phyloP scores from a whole-genome alignment of 2,888 invertebrate genomes.

The Pseudeuparius sepicola region DNA sequence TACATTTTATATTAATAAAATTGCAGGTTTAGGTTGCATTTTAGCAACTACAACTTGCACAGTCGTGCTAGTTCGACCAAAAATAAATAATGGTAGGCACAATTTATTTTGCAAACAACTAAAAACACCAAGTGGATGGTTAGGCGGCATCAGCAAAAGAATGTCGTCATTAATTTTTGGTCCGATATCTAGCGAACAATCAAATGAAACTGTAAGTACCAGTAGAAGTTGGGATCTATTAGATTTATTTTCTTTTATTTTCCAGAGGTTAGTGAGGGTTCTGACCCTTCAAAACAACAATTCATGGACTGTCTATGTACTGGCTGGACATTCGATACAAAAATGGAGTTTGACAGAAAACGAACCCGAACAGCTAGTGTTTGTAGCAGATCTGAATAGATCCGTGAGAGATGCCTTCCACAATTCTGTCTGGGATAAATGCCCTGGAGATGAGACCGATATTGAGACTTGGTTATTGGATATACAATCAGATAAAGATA shows the following conservation, averaged over 20 bases:
- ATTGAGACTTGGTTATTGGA: constrained; percentile 67
- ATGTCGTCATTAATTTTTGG: constrained; percentile 78
- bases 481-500: constrained; percentile 57
- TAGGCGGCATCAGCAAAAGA: constrained; percentile 76
- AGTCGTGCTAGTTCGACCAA: constrained; percentile 60
- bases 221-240: no score
- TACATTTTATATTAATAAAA: no score
- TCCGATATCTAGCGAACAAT: constrained; percentile 50
- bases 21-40: constrained; percentile 61
- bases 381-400: constrained; percentile 64
- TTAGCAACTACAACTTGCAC: constrained; percentile 89
- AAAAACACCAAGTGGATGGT: constrained; percentile 68
- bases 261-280: constrained; percentile 57
- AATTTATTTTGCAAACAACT: constrained; percentile 57
- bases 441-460: constrained; percentile 47
- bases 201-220: constrained; percentile 49
- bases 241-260: no score
- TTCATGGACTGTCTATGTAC: constrained; percentile 54
- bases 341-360: constrained; percentile 63
- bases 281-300: constrained; percentile 41
- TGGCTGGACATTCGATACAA: constrained; percentile 72
- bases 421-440: constrained; percentile 54
- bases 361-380: constrained; percentile 59
- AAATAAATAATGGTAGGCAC: constrained; percentile 55
- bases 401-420: constrained; percentile 58